phyloP scores from a whole-genome alignment of 2,113 vertebrate species.

The Thermophis baileyi region DNA sequence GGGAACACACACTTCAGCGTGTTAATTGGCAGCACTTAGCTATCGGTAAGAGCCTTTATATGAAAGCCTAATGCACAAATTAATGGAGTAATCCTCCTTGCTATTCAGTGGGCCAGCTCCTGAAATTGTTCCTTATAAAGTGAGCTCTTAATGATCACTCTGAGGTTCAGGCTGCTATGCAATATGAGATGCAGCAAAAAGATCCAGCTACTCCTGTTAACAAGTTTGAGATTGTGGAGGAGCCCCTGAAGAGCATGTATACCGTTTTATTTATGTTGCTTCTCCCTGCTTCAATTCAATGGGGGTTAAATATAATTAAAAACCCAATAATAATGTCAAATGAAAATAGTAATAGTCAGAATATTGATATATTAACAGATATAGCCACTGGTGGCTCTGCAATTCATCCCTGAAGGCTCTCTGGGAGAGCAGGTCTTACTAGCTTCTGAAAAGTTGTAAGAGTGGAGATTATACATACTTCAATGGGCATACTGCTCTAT shows the following conservation, averaged over 20 bases:
- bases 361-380: background rate
- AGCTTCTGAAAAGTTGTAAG: background rate
- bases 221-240: background rate
- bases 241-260: background rate
- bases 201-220: background rate
- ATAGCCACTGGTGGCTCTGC: background rate
- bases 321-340: background rate
- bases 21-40: slow-evolving; percentile 35
- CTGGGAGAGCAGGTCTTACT: background rate
- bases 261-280: background rate
- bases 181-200: background rate
- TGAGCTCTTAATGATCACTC: background rate
- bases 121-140: background rate
- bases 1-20: slow-evolving; percentile 35
- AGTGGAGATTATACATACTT: background rate
- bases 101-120: background rate
- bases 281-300: background rate
- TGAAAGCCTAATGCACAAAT: slow-evolving; percentile 11
- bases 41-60: slow-evolving; percentile 9
- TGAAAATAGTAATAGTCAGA: background rate
- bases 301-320: background rate
- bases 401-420: background rate
- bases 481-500: background rate
- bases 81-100: background rate
- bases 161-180: background rate